Percentiles rank a stretch among this genome's conserved stretches.
Evolutionary conservation across 2,797 vertebrate species (phyloP).

Genomic region (Calcarius lapponicus): DNA sequence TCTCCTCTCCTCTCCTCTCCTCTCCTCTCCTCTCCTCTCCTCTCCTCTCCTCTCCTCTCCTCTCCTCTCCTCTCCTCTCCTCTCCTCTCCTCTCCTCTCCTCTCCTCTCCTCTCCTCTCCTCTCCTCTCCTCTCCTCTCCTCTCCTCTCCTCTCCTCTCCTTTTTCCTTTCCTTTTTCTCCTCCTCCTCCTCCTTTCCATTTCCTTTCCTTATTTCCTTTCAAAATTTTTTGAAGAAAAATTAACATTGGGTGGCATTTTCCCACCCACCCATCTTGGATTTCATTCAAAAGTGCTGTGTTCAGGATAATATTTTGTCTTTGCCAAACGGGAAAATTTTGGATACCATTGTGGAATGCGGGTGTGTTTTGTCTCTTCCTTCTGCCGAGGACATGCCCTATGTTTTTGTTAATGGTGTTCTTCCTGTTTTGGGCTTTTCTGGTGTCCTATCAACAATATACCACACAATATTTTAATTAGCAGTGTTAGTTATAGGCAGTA

Average conservation of each 20-base stretch:
- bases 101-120: no score
- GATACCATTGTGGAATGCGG: background rate
- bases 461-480: background rate
- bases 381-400: background rate
- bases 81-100: no score
- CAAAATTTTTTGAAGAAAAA: background rate
- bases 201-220: background rate
- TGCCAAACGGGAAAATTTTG: background rate
- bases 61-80: no score
- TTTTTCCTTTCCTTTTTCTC: no score
- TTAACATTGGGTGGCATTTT: background rate
- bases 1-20: background rate
- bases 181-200: no score
- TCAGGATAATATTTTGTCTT: background rate
- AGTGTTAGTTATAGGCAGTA: background rate
- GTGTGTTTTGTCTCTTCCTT: background rate
- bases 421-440: background rate
- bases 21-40: no score
- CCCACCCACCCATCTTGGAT: background rate
- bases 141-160: no score
- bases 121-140: no score
- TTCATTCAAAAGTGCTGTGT: background rate
- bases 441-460: background rate
- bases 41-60: no score
- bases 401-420: background rate